Conservation (phyloP, 2,113 vertebrate genomes). For the Leucoraja erinaceus region DNA sequence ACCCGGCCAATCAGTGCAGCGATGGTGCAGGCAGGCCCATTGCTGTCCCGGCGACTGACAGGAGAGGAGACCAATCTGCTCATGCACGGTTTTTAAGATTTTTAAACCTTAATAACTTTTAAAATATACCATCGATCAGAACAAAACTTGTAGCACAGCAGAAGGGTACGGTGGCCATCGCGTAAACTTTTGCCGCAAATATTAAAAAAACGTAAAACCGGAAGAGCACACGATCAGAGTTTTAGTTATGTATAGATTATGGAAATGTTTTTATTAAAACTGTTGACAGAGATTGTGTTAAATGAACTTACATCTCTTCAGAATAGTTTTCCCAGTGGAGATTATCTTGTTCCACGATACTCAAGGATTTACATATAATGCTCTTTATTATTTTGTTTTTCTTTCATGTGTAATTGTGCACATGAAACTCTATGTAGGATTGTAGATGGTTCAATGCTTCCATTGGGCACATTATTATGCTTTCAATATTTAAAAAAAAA, state of each 20-base stretch:
- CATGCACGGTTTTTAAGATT: no score
- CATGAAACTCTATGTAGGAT: background rate
- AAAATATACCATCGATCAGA: no score
- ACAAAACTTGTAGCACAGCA: no score
- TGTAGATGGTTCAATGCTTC: background rate
- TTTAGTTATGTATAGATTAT: background rate
- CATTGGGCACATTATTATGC: background rate
- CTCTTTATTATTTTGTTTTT: background rate
- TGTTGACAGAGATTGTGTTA: background rate
- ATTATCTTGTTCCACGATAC: background rate
- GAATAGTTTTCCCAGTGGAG: background rate
- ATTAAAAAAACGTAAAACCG: no score
- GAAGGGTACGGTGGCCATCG: no score
- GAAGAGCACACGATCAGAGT: no score
- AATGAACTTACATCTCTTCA: background rate
- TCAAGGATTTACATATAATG: background rate
- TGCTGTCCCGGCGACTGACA: no score
- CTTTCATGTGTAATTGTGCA: background rate
- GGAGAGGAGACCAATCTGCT: no score
- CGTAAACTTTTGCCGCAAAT: no score
- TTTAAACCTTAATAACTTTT: no score
- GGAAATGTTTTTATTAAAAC: background rate
- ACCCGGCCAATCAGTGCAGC: no score
- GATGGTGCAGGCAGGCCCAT: no score
- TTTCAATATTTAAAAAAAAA: background rate